Evolutionary conservation across 2,797 vertebrate genomes (phyloP).

Genomic region (Moxostoma hubbsi): DNA sequence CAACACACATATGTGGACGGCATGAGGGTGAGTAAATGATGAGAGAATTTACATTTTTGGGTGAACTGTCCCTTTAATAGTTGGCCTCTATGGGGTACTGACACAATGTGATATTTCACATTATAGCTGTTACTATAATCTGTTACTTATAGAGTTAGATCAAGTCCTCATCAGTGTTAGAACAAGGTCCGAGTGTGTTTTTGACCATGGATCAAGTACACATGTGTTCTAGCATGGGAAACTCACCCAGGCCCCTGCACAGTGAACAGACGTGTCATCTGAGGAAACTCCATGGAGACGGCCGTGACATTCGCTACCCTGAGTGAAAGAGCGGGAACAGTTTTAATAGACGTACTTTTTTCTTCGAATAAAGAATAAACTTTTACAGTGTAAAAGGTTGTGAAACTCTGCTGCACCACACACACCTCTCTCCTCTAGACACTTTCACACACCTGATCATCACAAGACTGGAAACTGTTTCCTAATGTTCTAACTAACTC

Average conservation of each 20-base stretch:
- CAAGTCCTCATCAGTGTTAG: not conserved
- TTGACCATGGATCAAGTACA: not conserved
- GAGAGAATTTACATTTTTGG: too few relatives aligned
- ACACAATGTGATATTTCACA: too few relatives aligned
- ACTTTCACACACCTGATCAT: slow-evolving; percentile 6
- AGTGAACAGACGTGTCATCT: slow-evolving; percentile 62
- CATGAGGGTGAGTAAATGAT: too few relatives aligned
- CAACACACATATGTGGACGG: too few relatives aligned
- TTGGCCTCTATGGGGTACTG: too few relatives aligned
- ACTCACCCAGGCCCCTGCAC: slow-evolving; percentile 48
- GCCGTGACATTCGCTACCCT: slow-evolving; percentile 75
- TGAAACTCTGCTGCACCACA: not conserved
- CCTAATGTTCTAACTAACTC: not conserved
- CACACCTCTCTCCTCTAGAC: not conserved
- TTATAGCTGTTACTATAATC: too few relatives aligned
- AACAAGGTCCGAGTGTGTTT: not conserved
- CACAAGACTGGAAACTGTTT: not conserved
- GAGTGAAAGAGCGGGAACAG: slow-evolving; percentile 33
- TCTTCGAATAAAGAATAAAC: slow-evolving; percentile 30
- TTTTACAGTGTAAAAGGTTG: slow-evolving; percentile 53
- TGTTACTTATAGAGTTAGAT: not conserved
- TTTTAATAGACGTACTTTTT: slow-evolving; percentile 32
- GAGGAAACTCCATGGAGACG: slow-evolving; percentile 73
- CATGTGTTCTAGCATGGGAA: not conserved
- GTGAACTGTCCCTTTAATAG: too few relatives aligned